Evolutionary conservation across 2,888 invertebrate species (phyloP), one percentile per base, ranked within the genome.

Genomic region (Apodemia zela): DNA sequence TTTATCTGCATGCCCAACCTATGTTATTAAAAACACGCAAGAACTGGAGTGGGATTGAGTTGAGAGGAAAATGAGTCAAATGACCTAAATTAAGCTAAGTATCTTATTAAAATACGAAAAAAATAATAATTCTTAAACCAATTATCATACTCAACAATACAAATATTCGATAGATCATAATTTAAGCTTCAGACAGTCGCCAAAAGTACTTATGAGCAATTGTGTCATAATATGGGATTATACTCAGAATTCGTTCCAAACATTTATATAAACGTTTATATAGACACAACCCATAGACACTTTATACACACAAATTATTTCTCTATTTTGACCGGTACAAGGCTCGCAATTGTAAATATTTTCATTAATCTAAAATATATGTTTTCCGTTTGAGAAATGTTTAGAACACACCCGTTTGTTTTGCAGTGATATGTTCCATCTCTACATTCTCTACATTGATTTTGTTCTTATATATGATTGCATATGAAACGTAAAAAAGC

Each of bases 191-290:
- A 45, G 6, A n/a, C 17, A 18, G n/a, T 35, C 29, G n/a, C 13
- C 35, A 35, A 54, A 54, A 54, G 29, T 54, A 21, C 49, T 51
- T 18, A 25, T 54, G 54, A 54, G 54, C 54, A 54, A 54, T 54
- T 54, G 54, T 54, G 54, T 25, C 25, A 54, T 21, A 3, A 21
- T 15, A n/a, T 54, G 54, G 54, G 21, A 25, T 54, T 25, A 15
- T 25, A 25, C 25, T 25, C 25, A 54, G 3, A 51, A 51, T 51
- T 51, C 18, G 25, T 7, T 13, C 15, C 7, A 25, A 15, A 25
- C 54, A 54, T 25, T n/a, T n/a, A n/a, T n/a, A n/a, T n/a, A n/a
- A n/a, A 54, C 13, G 15, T 54, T 17, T 21, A 21, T 21, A 21
- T 10, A 17, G 2, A 21, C 11, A 51, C 18, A n/a, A 49, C 17